A percentile compares a stretch with the other conserved stretches of the same genome.
These are phyloP conservation scores for Hypotaenidia okinawae DNA, from an alignment of 2,797 vertebrate species.

Conservation along the genomic window DNA sequence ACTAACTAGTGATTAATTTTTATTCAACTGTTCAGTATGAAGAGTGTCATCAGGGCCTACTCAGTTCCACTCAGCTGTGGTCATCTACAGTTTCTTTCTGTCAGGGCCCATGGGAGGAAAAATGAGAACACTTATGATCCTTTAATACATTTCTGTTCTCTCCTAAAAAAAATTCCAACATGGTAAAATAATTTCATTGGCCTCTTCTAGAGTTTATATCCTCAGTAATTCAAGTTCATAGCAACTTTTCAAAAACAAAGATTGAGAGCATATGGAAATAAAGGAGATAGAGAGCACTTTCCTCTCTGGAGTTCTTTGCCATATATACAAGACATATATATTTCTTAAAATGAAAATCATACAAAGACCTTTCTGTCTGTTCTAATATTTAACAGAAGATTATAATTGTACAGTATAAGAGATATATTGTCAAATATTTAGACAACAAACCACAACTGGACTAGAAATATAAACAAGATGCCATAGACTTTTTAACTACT, in stretches of 20 bases:
- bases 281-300: background rate
- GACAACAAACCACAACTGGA: background rate
- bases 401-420: background rate
- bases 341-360: background rate
- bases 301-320: background rate
- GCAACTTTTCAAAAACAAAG: background rate
- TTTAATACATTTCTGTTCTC: background rate
- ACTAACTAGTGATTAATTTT: background rate
- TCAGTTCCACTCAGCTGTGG: background rate
- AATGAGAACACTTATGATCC: background rate
- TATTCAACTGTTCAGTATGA: background rate
- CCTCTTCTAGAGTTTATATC: background rate
- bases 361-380: background rate
- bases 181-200: background rate
- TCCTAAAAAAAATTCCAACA: background rate
- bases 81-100: background rate
- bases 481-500: background rate
- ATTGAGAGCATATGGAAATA: background rate
- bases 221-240: background rate
- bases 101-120: background rate
- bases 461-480: background rate
- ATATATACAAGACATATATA: background rate
- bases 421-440: background rate
- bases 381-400: background rate
- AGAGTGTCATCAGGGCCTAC: background rate